These are phyloP conservation scores for Ascidia mentula DNA, from an alignment of 23 tunicate genomes.

Conservation along the genomic window DNA sequence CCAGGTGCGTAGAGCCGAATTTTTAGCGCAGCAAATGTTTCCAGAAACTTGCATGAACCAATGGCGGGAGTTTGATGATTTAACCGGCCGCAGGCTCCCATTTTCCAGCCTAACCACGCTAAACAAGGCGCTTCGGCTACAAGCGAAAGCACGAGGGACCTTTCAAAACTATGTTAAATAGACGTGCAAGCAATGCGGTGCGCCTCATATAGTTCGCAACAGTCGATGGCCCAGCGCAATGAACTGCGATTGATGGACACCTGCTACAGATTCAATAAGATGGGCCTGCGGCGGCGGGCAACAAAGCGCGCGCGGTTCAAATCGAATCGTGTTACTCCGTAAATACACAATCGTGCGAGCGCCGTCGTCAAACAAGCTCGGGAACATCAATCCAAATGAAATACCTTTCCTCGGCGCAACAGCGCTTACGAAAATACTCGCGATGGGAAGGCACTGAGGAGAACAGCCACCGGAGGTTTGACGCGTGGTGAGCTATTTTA, in stretches of 20 bases:
- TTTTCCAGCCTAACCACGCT: too few species aligned
- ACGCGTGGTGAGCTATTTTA: not conserved
- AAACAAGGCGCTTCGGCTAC: too few species aligned
- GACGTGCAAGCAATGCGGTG: not conserved
- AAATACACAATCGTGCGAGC: conserved; percentile 1
- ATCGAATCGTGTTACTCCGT: conserved; percentile 2
- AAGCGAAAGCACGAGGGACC: not conserved
- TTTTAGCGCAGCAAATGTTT: not conserved
- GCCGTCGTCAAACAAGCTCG: not conserved
- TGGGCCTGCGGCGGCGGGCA: not conserved
- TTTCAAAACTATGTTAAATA: not conserved
- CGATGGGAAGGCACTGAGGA: too few species aligned
- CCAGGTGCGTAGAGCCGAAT: too few species aligned
- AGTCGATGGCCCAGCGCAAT: not conserved
- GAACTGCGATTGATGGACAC: not conserved
- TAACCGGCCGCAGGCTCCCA: not conserved
- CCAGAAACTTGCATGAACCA: not conserved
- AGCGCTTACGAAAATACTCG: too few species aligned
- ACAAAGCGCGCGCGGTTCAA: not conserved
- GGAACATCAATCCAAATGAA: not conserved
- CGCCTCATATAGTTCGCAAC: not conserved
- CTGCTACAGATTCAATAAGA: not conserved
- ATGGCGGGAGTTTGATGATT: not conserved
- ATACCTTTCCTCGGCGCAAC: not conserved
- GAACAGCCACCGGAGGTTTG: too few species aligned